Evolutionary conservation across 2,113 vertebrate genomes (phyloP).

Genomic region (Microcebus murinus): DNA sequence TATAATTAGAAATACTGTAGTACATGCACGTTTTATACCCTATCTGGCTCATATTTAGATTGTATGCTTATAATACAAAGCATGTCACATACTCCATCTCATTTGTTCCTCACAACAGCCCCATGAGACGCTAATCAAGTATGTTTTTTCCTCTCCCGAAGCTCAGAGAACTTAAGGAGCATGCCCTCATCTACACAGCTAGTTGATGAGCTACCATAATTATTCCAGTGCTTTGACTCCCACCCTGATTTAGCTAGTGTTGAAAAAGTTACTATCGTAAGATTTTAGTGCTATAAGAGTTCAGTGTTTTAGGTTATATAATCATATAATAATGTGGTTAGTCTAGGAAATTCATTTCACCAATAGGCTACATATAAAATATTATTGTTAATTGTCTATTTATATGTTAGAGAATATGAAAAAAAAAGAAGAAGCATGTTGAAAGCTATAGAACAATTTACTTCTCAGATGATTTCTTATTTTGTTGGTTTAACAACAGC

Average conservation of each 20-base stretch:
- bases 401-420: background rate
- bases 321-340: background rate
- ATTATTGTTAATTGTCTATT: background rate
- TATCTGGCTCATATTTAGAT: background rate
- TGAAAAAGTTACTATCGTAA: background rate
- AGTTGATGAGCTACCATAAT: background rate
- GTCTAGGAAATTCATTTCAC: background rate
- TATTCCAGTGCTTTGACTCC: background rate
- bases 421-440: background rate
- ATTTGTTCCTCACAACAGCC: background rate
- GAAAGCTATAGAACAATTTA: background rate
- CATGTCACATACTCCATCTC: background rate
- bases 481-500: background rate
- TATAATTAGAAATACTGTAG: background rate
- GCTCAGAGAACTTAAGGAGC: background rate
- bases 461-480: background rate
- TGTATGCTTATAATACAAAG: background rate
- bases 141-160: background rate
- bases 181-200: background rate
- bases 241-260: background rate
- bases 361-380: background rate
- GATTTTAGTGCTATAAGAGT: conserved; percentile 19
- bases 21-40: background rate
- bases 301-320: background rate
- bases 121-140: background rate